Base-by-base conservation (phyloP, 1,140 invertebrate species). In the Parapsyche elsis region DNA sequence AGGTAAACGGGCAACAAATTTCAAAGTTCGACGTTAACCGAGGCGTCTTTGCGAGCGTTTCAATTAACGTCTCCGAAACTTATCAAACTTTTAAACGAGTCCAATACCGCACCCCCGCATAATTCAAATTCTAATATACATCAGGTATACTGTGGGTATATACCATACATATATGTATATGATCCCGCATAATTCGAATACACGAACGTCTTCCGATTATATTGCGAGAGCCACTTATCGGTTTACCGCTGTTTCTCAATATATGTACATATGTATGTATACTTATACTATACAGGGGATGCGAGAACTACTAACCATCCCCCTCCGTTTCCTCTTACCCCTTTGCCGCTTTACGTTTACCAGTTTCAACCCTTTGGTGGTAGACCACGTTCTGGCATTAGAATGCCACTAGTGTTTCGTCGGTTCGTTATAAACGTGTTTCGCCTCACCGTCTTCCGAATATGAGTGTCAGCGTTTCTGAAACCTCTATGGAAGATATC, bases 191-290 rank as follows among this genome's bases (percentile, higher is more conserved):
- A 53, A 19, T 61, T 61, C 16, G 14, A 21, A 61, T 61, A 38
- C 30, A 7, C 30, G 30, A 38, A 38, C 30, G 30, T 38, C n/a
- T n/a, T n/a, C n/a, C n/a, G 14, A 61, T 61, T 61, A 61, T 61
- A 19, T 16, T 21, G 12, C 2, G 12, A 53, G n/a, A 61, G 16
- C 57, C 57, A 61, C 57, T 61, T 61, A 61, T 61, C 16, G 49
- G 49, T 53, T 53, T 16, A 53, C 49, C 49, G 16, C 49, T 16
- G 57, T 16, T 61, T 61, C 57, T 19, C 57, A 61, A 61, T 61
- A 61, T n/a, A n/a, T n/a, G n/a, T n/a, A n/a, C n/a, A n/a, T 57
- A 16, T 57, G n/a, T n/a, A n/a, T n/a, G n/a, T n/a, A n/a, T n/a
- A n/a, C n/a, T n/a, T n/a, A n/a, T n/a, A n/a, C n/a, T n/a, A n/a